Percentiles rank a stretch among this genome's conserved stretches.
Conservation (phyloP, 2,888 invertebrate genomes). For the Erynnis tages region DNA sequence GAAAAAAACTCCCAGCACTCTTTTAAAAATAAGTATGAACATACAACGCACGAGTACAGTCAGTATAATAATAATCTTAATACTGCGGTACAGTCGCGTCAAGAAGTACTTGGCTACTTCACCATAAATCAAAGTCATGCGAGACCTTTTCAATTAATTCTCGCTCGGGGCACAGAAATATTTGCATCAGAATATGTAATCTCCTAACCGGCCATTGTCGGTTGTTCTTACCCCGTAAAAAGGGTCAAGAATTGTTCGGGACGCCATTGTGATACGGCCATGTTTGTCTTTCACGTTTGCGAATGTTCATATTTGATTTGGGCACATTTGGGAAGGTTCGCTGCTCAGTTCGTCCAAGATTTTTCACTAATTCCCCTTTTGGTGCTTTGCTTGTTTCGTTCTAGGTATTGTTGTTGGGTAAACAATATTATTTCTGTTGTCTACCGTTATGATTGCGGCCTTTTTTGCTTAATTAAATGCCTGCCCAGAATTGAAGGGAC, state of each 20-base stretch:
- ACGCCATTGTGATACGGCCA: slow-evolving; percentile 53
- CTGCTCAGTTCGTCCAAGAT: slow-evolving; percentile 45
- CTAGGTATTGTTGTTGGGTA: slow-evolving; percentile 8
- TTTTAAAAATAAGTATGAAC: slow-evolving; percentile 17
- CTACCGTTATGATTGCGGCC: too few relatives aligned
- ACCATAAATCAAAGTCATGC: slow-evolving; percentile 47
- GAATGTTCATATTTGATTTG: slow-evolving; percentile 68
- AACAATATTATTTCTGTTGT: neutral
- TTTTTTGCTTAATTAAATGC: too few relatives aligned
- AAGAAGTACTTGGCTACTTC: slow-evolving; percentile 27
- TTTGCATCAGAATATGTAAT: slow-evolving; percentile 52
- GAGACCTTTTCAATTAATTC: slow-evolving; percentile 55
- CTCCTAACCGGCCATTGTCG: slow-evolving; percentile 41
- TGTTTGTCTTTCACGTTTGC: slow-evolving; percentile 67
- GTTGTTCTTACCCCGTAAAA: slow-evolving; percentile 43
- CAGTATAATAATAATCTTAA: too few relatives aligned
- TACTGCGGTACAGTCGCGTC: slow-evolving; percentile 25
- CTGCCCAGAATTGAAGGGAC: too few relatives aligned
- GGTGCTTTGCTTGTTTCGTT: slow-evolving; percentile 36
- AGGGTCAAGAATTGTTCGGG: slow-evolving; percentile 49
- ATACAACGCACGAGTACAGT: slow-evolving; percentile 15
- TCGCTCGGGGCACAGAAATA: slow-evolving; percentile 45
- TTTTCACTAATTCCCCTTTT: slow-evolving; percentile 49
- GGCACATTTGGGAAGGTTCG: slow-evolving; percentile 41
- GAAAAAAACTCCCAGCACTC: too few relatives aligned